These are phyloP conservation scores for Dicentrarchus labrax DNA, from an alignment of 2,113 vertebrate species.

Conservation along the genomic window DNA sequence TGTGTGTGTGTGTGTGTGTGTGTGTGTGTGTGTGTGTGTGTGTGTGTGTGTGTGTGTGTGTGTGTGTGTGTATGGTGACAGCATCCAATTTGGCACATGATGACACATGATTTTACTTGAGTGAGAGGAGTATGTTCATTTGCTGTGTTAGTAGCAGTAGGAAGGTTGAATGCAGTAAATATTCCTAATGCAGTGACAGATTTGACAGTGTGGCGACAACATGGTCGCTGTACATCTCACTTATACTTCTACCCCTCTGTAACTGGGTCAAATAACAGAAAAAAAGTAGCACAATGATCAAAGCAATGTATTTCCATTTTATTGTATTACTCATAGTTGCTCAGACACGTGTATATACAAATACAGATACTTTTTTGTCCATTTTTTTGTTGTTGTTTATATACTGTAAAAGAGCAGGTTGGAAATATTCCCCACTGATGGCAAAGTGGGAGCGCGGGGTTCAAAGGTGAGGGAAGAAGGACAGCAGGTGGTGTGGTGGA, in stretches of 20 bases:
- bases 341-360: constrained; percentile 99
- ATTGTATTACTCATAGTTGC: constrained; percentile 98
- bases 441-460: constrained; percentile 82
- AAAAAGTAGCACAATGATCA: constrained; percentile 51
- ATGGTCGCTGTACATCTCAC: background rate
- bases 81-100: constrained; percentile 39
- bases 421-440: constrained; percentile 91
- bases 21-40: background rate
- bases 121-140: constrained; percentile 33
- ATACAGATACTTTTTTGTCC: constrained; percentile 93
- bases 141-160: constrained; percentile 14
- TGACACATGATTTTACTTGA: constrained; percentile 27
- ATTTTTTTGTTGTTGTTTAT: constrained; percentile 85
- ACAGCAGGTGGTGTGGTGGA: constrained; percentile 78
- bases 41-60: background rate
- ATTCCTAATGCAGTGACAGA: constrained; percentile 16
- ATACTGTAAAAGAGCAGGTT: constrained; percentile 94
- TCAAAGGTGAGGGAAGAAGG: constrained; percentile 86
- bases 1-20: background rate
- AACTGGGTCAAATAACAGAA: constrained; percentile 19
- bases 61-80: background rate
- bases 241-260: background rate
- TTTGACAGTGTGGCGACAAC: background rate
- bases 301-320: constrained; percentile 83
- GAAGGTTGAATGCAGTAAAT: constrained; percentile 19